Evolutionary conservation across 2,797 vertebrate species (phyloP).

Genomic region (Peromyscus melanophrys): DNA sequence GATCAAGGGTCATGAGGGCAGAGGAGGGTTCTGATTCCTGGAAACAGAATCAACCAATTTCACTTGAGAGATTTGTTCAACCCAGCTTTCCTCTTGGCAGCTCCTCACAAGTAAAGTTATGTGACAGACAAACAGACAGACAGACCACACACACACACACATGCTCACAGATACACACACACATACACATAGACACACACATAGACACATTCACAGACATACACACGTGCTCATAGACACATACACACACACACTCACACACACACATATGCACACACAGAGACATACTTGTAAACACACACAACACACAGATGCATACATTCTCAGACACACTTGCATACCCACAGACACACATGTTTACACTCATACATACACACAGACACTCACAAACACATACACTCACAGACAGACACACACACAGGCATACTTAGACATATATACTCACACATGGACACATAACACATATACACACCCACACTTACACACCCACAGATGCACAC

Average conservation of each 20-base stretch:
- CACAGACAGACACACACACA: neutral
- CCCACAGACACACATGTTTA: neutral
- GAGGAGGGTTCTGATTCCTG: neutral
- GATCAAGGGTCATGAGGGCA: too few relatives aligned
- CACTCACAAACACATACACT: neutral
- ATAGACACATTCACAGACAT: too few relatives aligned
- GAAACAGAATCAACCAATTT: slow-evolving; percentile 28
- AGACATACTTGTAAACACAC: neutral
- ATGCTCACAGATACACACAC: neutral
- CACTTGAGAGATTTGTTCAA: slow-evolving; percentile 55
- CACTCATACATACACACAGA: neutral
- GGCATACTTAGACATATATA: neutral
- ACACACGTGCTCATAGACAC: neutral
- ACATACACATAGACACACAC: neutral
- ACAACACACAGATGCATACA: neutral
- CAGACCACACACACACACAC: neutral
- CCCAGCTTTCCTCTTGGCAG: slow-evolving; percentile 24
- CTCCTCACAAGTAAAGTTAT: slow-evolving; percentile 31
- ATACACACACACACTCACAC: neutral
- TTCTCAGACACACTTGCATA: neutral
- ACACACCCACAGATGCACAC: neutral
- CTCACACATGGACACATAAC: neutral
- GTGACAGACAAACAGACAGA: neutral
- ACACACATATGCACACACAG: neutral
- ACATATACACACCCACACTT: neutral